Evolutionary conservation across 2,797 vertebrate genomes (phyloP), one percentile per base, ranked within the genome.

Genomic region (Phaenicophaeus curvirostris): DNA sequence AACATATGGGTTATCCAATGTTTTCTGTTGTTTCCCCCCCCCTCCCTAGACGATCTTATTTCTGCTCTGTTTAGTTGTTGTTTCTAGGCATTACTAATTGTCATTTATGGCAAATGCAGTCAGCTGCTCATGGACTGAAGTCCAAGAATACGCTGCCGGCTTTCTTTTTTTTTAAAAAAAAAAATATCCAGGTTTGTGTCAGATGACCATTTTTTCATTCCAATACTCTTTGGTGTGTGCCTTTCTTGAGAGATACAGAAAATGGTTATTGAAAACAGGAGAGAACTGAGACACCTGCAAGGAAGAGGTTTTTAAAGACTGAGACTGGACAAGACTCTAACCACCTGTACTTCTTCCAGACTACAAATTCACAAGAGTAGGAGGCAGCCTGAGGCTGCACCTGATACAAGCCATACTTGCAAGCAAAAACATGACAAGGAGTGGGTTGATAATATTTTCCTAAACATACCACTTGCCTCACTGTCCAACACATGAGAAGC

Each of bases 61-160:
- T 96, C 77, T 95, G 93, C 83, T 96, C 89, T 87, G 91, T 89
- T 95, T 95, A 90, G 68, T 80, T 88, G 71, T 46, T 94, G 41
- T 95, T 96, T 93, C 86, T 93, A 94, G 78, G 87, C 89, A 74
- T 85, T 74, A 83, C 48, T 95, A 82, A 93, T 90, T 89, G 57
- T 73, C 67, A 90, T 87, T 92, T 55, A 55, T 11, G 50, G 67
- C 37, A 85, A 91, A 82, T 2, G 1, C 9, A 78, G 54, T 90
- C 95, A 94, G 79, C 71, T 91, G 87, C 62, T 95, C 58, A 27
- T 18, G 5, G 66, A 94, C 42, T 24, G 50, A 79, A 59, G 55
- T 81, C 46, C 78, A 90, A 89, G 37, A 87, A 80, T 51, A 33
- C 78, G 53, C 44, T 75, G 51, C 6, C 55, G 53, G 41, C 13